These are phyloP conservation scores for Hirtodrosophila confusa DNA, from an alignment of 2,888 invertebrate genomes.

Conservation along the genomic window DNA sequence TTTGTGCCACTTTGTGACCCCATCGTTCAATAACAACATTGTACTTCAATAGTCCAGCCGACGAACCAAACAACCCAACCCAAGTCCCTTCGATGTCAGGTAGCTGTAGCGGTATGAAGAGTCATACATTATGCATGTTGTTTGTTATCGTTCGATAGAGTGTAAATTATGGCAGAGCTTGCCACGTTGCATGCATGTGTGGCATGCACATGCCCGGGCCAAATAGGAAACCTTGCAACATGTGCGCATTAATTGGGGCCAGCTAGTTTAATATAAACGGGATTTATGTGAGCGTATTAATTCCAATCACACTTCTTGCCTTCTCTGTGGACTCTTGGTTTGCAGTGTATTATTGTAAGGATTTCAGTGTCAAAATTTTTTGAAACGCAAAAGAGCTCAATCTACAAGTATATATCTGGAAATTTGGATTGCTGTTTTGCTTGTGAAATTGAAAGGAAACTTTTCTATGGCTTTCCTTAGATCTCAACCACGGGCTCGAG, in stretches of 20 bases:
- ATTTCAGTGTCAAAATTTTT: conserved; percentile 33
- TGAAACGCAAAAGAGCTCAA: conserved; percentile 30
- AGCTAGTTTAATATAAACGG: conserved; percentile 28
- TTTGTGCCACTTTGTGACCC: conserved; percentile 56
- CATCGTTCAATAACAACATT: conserved; percentile 54
- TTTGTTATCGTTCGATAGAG: conserved; percentile 80
- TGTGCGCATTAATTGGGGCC: conserved; percentile 34
- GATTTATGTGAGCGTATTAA: conserved; percentile 53
- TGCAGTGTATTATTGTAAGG: conserved; percentile 8
- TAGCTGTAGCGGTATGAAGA: conserved; percentile 22
- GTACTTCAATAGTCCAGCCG: conserved; percentile 20
- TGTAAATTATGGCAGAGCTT: conserved; percentile 74
- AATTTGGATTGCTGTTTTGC: conserved; percentile 23
- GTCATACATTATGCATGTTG: conserved; percentile 76
- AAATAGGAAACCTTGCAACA: conserved; percentile 6
- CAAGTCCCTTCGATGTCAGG: conserved; percentile 6
- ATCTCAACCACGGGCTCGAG: conserved; percentile 13
- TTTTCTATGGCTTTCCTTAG: conserved; percentile 34
- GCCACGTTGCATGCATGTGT: conserved; percentile 36
- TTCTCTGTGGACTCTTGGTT: not conserved
- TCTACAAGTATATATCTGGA: conserved; percentile 5
- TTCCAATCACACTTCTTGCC: conserved; percentile 38
- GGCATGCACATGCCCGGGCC: not conserved
- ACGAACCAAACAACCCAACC: not conserved
- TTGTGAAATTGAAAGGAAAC: conserved; percentile 55